Conservation (phyloP, 1,140 invertebrate species). For the Conus ventricosus region DNA sequence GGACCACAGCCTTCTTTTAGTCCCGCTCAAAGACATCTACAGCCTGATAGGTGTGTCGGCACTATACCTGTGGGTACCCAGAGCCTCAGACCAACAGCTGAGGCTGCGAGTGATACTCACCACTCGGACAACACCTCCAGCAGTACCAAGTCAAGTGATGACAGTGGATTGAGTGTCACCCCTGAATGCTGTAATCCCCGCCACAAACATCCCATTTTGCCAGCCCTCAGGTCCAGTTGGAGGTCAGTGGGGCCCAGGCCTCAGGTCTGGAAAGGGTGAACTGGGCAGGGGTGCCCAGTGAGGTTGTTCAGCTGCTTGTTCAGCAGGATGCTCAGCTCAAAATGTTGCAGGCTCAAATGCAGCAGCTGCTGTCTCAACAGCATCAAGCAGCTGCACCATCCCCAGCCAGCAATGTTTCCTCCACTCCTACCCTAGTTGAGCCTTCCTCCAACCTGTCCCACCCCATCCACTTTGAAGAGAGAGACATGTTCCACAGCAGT, state of each 20-base stretch:
- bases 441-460: constrained; percentile 1
- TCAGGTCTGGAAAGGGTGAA: constrained; percentile 43
- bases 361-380: constrained; percentile 54
- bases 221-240: not conserved
- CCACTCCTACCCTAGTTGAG: constrained; percentile 27
- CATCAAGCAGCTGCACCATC: constrained; percentile 16
- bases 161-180: constrained; percentile 68
- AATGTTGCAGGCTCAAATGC: constrained; percentile 67
- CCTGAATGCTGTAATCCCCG: constrained; percentile 58
- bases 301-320: constrained; percentile 65
- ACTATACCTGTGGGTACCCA: not conserved
- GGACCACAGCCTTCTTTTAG: not conserved
- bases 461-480: not conserved
- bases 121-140: constrained; percentile 33
- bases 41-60: not conserved
- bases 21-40: not conserved
- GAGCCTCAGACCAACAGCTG: not conserved
- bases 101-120: not conserved
- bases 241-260: not conserved
- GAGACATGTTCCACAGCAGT: constrained; percentile 61
- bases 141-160: constrained; percentile 62
- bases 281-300: constrained; percentile 64
- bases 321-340: constrained; percentile 70
- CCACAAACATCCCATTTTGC: constrained; percentile 21
- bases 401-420: constrained; percentile 30